phyloP scores from a whole-genome alignment of 2,113 vertebrate species.

The Syrmaticus mikado region DNA sequence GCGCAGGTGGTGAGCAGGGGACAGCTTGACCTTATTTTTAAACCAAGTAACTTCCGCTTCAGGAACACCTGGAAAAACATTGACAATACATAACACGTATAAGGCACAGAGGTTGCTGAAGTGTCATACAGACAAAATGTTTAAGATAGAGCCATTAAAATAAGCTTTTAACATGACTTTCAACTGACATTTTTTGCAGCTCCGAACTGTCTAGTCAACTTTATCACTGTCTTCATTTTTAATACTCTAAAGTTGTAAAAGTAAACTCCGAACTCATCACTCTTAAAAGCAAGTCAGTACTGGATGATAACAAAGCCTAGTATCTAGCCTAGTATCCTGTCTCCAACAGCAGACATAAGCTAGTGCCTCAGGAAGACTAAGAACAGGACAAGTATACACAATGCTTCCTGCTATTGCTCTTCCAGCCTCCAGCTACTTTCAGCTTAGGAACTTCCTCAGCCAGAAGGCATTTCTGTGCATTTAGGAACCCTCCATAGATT shows the following conservation, averaged over 20 bases:
- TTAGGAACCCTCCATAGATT: not conserved
- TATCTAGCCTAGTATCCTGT: not conserved
- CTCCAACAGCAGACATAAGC: not conserved
- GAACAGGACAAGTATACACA: not conserved
- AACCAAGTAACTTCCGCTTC: conserved; percentile 84
- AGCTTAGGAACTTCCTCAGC: not conserved
- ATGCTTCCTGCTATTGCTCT: not conserved
- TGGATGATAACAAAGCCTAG: not conserved
- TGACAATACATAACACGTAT: not conserved
- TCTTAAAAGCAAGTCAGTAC: not conserved
- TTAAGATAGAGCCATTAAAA: not conserved
- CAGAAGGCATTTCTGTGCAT: not conserved
- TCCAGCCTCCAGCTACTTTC: not conserved
- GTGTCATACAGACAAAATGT: not conserved
- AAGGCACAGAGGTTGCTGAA: not conserved
- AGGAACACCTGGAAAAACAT: conserved; percentile 80
- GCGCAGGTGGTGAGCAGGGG: conserved; percentile 17
- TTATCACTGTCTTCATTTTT: not conserved
- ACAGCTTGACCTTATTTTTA: conserved; percentile 75
- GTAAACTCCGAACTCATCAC: not conserved
- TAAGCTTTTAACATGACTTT: not conserved
- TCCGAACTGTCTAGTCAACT: not conserved
- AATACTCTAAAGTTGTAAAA: not conserved
- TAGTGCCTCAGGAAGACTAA: not conserved
- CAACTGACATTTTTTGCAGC: not conserved